phyloP scores from a whole-genome alignment of 2,797 vertebrate genomes.

The Tinamus major region DNA sequence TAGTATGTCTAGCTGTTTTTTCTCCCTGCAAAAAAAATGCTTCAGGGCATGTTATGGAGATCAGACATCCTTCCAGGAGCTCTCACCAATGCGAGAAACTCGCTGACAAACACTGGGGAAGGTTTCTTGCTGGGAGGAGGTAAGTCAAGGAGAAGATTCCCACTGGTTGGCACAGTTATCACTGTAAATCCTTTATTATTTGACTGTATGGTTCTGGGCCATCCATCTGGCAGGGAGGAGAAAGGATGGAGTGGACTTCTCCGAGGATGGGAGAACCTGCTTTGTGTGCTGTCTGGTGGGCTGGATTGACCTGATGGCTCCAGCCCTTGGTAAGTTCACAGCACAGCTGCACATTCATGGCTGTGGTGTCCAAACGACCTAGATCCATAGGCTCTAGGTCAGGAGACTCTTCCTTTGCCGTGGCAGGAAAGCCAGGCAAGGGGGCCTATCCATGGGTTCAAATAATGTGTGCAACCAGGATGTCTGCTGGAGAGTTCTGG shows the following conservation, averaged over 20 bases:
- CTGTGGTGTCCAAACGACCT: not conserved
- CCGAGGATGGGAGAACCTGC: not conserved
- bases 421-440: not conserved
- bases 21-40: not conserved
- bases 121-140: not conserved
- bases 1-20: not conserved
- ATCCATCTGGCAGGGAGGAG: not conserved
- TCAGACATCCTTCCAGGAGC: not conserved
- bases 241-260: not conserved
- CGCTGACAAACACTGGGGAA: not conserved
- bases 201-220: not conserved
- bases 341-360: not conserved
- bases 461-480: not conserved
- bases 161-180: fast-evolving
- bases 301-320: fast-evolving
- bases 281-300: not conserved
- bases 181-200: not conserved
- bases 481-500: fast-evolving
- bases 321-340: not conserved
- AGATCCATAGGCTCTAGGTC: not conserved
- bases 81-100: not conserved
- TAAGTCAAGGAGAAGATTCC: not conserved
- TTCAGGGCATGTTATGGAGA: not conserved
- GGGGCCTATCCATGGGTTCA: not conserved
- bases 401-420: not conserved